Percentiles rank a stretch among this genome's conserved stretches.
phyloP scores from a whole-genome alignment of 1,140 invertebrate species.

The Physella acuta region DNA sequence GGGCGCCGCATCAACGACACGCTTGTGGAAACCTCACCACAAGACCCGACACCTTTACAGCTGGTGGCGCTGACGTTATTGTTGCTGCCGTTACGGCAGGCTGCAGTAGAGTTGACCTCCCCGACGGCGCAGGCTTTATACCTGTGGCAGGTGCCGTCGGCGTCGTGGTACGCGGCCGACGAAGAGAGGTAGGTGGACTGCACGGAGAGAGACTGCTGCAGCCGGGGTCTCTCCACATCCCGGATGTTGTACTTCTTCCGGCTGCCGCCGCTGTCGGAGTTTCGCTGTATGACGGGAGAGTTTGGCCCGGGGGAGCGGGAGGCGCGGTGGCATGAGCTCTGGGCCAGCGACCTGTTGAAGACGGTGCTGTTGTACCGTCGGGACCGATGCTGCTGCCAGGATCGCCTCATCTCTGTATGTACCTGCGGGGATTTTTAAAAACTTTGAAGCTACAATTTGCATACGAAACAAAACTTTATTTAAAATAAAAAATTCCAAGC shows the following conservation, averaged over 20 bases:
- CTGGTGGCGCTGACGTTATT: too few species aligned
- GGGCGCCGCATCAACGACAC: too few species aligned
- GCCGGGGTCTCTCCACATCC: background rate
- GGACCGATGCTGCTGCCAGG: slow-evolving; percentile 26
- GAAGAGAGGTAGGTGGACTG: background rate
- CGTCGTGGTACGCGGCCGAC: background rate
- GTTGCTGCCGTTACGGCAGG: background rate
- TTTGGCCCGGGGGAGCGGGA: background rate
- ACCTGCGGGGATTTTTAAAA: slow-evolving; percentile 27
- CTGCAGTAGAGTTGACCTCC: background rate
- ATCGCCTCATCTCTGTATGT: slow-evolving; percentile 28
- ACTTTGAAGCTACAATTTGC: too few species aligned
- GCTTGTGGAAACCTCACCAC: too few species aligned
- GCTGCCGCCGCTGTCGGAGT: background rate
- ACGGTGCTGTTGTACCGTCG: slow-evolving; percentile 22
- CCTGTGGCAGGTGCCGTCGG: background rate
- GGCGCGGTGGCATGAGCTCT: background rate
- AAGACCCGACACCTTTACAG: too few species aligned
- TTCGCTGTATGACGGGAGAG: background rate
- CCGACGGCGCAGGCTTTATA: too few species aligned
- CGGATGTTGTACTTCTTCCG: background rate
- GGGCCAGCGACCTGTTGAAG: background rate
- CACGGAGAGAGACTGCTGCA: background rate
- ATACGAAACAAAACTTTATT: background rate
- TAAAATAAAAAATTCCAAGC: too few species aligned